Evolutionary conservation across 1,140 invertebrate species (phyloP), one percentile per base, ranked within the genome.

Genomic region (Pomacea maculata): DNA sequence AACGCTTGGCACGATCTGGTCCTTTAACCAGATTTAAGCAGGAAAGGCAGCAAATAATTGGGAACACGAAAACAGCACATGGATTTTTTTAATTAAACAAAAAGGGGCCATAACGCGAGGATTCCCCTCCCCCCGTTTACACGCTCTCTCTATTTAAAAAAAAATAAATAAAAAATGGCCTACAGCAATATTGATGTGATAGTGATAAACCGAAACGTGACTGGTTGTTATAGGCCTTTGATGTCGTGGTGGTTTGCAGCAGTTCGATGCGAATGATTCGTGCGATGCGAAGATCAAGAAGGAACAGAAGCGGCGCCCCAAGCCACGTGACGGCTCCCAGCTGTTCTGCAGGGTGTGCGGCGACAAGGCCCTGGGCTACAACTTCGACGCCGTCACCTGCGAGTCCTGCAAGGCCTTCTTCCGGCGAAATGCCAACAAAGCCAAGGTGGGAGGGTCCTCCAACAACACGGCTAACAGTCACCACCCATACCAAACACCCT

Each of bases 391-490:
- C 3, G 95, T 99, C 57, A 97, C 97, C 1, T 99, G 98, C 88
- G 98, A 99, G 91, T 98, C 97, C 81, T 99, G 98, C 89, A 99
- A 99, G 89, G 98, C 98, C 2, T 99, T 99, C 90, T 99, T 99
- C 91, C 92, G 98, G 84, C 93, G 98, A 78, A 99, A 99, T 92
- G 98, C 98, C 14, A 91, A 97, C 25, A 96, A 97, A 86, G 95
- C 95, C 83, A 98, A 98, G 93, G 95, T 95, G 88, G 73, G 79
- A 65, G 1, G 21, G 34, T 1, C 12, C 57, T 2, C 57, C 57
- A 11, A 61, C 15, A 8, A 25, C 57, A 8, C 57, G 15, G 57
- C 57, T 17, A 25, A 25, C 57, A 61, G 57, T 11, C 11, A 14
- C 11, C 57, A 6, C 57, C 11, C 57, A 17, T 61, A 61, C 11